phyloP scores from a whole-genome alignment of 1,140 invertebrate genomes.

The Sminthurinus signatus region DNA sequence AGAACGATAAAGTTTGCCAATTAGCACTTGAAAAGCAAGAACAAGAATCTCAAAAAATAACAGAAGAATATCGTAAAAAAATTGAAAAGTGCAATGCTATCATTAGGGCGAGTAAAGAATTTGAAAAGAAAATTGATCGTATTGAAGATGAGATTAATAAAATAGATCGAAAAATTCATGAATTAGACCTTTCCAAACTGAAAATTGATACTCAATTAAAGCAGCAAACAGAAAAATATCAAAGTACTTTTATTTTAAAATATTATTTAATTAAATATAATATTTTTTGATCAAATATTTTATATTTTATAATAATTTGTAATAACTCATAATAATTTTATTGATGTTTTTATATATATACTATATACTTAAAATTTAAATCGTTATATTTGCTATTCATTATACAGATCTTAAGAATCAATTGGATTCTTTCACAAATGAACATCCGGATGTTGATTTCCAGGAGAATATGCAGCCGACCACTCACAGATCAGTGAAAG shows the following conservation, averaged over 20 bases:
- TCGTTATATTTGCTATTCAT: too few relatives aligned
- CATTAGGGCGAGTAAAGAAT: constrained; percentile 1
- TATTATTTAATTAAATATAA: too few relatives aligned
- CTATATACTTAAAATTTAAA: too few relatives aligned
- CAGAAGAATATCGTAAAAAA: constrained; percentile 51
- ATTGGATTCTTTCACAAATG: not conserved
- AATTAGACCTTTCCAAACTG: constrained; percentile 28
- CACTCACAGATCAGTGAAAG: not conserved
- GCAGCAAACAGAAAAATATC: constrained; percentile 55
- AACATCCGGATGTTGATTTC: not conserved
- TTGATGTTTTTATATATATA: too few relatives aligned
- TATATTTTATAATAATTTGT: too few relatives aligned
- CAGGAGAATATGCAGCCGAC: not conserved
- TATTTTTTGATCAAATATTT: too few relatives aligned
- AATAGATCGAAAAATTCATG: constrained; percentile 48
- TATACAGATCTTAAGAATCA: not conserved
- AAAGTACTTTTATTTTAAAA: constrained; percentile 17
- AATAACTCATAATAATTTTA: too few relatives aligned
- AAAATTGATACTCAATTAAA: constrained; percentile 57
- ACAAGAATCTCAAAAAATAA: constrained; percentile 64
- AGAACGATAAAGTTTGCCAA: not conserved
- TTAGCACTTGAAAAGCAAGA: constrained; percentile 22
- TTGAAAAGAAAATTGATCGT: not conserved
- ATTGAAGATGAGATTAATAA: not conserved
- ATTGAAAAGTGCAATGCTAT: not conserved